These are phyloP conservation scores for Alviniconcha marisindica DNA, from an alignment of 1,140 invertebrate species.

Conservation along the genomic window DNA sequence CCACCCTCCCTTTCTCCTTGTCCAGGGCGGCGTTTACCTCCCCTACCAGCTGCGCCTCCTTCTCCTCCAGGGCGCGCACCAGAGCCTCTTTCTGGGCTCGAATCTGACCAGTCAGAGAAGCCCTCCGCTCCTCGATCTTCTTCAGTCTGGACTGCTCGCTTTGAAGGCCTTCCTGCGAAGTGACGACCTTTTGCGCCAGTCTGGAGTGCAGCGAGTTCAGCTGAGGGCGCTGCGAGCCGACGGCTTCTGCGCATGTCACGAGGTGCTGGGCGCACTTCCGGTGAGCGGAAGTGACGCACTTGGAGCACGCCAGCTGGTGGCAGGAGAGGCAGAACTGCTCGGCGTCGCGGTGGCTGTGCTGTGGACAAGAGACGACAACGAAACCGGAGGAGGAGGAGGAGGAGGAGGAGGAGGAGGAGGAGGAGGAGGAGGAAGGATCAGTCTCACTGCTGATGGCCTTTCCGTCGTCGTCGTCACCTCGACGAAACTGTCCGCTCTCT, in stretches of 20 bases:
- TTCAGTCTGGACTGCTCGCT: neutral
- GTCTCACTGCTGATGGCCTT: neutral
- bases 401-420: constrained; percentile 11
- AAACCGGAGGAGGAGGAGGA: constrained; percentile 9
- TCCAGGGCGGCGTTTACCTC: constrained; percentile 32
- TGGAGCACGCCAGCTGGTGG: constrained; percentile 40
- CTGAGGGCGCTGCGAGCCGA: neutral
- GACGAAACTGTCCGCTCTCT: neutral
- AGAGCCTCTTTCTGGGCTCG: constrained; percentile 21
- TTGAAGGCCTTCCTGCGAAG: neutral
- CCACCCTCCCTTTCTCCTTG: neutral
- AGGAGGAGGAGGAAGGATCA: neutral
- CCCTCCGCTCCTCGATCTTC: constrained; percentile 33
- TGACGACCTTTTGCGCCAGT: constrained; percentile 27
- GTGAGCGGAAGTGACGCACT: constrained; percentile 44
- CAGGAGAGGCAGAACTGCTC: constrained; percentile 41
- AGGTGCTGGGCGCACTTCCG: constrained; percentile 37
- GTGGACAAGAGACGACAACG: constrained; percentile 16
- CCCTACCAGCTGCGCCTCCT: constrained; percentile 35
- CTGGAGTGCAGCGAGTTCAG: constrained; percentile 37
- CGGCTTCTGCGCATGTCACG: constrained; percentile 30
- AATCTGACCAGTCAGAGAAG: constrained; percentile 22
- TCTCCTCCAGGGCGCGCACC: constrained; percentile 28
- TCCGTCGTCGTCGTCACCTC: neutral
- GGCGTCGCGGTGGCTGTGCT: constrained; percentile 37